Base-by-base conservation (phyloP, 2,113 vertebrate species). In the Solenodon paradoxus region DNA sequence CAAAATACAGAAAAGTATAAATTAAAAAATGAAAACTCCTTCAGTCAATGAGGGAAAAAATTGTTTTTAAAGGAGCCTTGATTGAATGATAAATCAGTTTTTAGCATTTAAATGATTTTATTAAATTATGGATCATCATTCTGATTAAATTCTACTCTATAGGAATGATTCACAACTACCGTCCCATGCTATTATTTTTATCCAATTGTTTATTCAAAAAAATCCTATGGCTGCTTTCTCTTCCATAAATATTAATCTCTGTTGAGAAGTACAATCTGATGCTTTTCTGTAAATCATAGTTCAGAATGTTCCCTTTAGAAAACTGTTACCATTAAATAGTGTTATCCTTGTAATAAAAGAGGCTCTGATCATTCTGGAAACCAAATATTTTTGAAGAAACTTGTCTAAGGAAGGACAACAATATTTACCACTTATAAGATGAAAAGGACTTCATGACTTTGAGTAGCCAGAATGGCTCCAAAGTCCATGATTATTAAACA, bases 241-340 rank as follows among this genome's bases (percentile, higher is more conserved):
- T 96, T 88, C 16, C 38, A 88, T 81, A 96, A 95, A 92, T 96
- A 64, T 69, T 53, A 75, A 51, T 90, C 28, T 89, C 57, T 90
- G 57, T 81, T 90, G 75, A 81, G 66, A 92, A 92, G 93, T 94
- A 38, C 28, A 35, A n/a, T 94, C 64, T 88, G 59, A 85, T 49
- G 26, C 24, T 72, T 96, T 94, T 87, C 61, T 94, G 49, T 51
- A 95, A 88, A 77, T 88, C 51, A 84, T 42, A 84, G 12, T 74
- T 75, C 63, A 64, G 19, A 72, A 88, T 55, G 15, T 24, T 75
- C 24, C 38, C 79, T 69, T 87, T 77, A 59, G 66, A 91, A 92
- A 61, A 94, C 20, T 40, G 45, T 13, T 53, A 42, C 49, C 85
- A 85, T 79, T 90, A 71, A 84, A 90, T 57, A 87, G 77, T 83